Conservation (phyloP, 2,113 vertebrate species). For the Naja naja region DNA sequence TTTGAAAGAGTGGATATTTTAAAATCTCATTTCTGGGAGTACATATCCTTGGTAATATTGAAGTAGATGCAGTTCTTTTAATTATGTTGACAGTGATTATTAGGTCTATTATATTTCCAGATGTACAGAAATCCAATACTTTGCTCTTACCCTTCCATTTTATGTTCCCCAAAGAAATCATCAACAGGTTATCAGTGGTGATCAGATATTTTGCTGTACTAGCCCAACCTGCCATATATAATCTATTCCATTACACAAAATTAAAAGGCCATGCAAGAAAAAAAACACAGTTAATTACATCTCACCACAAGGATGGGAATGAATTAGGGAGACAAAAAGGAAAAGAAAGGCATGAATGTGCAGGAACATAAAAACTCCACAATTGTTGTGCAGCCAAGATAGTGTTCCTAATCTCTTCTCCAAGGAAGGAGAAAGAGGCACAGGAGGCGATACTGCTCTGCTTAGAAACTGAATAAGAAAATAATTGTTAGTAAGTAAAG, state of each 20-base stretch:
- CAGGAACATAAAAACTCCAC: conserved; percentile 19
- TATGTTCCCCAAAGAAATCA: conserved; percentile 51
- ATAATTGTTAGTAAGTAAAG: conserved; percentile 51
- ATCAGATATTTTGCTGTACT: conserved; percentile 44
- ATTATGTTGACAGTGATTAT: neutral
- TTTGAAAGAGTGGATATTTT: neutral
- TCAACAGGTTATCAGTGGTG: conserved; percentile 46
- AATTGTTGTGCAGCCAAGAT: conserved; percentile 24
- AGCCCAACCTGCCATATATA: conserved; percentile 62
- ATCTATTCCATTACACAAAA: conserved; percentile 52
- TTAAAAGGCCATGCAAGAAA: conserved; percentile 58
- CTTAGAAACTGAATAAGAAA: conserved; percentile 49
- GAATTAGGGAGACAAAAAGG: conserved; percentile 45
- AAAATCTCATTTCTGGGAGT: neutral
- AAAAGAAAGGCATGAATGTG: conserved; percentile 43
- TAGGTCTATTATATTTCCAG: conserved; percentile 13
- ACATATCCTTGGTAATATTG: neutral
- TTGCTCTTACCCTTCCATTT: conserved; percentile 61
- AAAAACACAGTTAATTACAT: conserved; percentile 53
- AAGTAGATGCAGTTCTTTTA: conserved; percentile 5
- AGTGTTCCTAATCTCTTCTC: conserved; percentile 22
- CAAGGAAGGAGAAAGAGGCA: conserved; percentile 2
- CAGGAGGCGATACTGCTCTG: conserved; percentile 45
- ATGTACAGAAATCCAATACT: conserved; percentile 38
- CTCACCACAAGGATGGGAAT: conserved; percentile 38